Percentiles rank a stretch among this genome's conserved stretches.
Evolutionary conservation across 2,888 invertebrate species (phyloP).

Genomic region (Athalia circularis): DNA sequence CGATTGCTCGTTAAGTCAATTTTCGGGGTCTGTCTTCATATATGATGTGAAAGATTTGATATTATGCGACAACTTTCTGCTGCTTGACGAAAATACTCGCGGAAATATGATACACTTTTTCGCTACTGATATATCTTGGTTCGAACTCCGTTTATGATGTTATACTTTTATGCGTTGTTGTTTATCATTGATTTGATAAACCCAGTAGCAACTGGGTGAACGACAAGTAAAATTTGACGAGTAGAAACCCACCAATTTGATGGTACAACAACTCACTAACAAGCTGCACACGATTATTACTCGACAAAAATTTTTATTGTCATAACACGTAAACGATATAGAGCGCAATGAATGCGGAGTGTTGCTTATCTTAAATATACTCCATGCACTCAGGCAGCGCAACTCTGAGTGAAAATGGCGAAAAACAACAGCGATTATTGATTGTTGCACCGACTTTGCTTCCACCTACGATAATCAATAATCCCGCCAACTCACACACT

Average conservation of each 20-base stretch:
- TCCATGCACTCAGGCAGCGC: conserved; percentile 25
- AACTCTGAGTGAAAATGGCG: conserved; percentile 51
- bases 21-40: not conserved
- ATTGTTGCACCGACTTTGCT: conserved; percentile 69
- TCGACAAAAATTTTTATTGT: conserved; percentile 7
- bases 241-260: too few species aligned
- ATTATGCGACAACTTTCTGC: too few species aligned
- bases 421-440: conserved; percentile 65
- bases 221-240: too few species aligned
- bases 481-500: conserved; percentile 30
- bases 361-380: not conserved
- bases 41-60: too few species aligned
- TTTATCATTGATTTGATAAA: too few species aligned
- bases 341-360: conserved; percentile 6
- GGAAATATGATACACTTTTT: too few species aligned
- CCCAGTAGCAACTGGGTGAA: too few species aligned
- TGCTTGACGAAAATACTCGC: too few species aligned
- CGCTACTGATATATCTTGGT: too few species aligned
- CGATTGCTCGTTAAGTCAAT: not conserved
- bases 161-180: too few species aligned
- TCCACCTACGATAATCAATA: conserved; percentile 72
- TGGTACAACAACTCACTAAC: not conserved
- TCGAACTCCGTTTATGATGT: too few species aligned
- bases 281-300: not conserved
- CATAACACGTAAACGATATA: not conserved